Percentiles rank a stretch among this genome's conserved stretches.
Evolutionary conservation across 2,888 invertebrate species (phyloP).

Genomic region (Aphodius sticticus): DNA sequence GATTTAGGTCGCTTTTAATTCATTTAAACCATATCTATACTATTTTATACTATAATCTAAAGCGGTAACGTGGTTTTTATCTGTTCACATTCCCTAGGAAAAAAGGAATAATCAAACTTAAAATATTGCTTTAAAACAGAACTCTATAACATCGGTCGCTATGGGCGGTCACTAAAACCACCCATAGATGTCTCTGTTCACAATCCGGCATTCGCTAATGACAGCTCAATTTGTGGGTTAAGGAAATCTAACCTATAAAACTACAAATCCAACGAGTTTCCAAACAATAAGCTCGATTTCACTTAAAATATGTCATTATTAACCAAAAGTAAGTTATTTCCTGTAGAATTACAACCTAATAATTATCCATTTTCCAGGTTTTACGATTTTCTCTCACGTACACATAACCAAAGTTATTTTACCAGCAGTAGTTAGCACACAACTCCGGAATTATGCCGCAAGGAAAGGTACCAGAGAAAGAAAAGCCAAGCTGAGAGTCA

Average conservation of each 20-base stretch:
- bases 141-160: background rate
- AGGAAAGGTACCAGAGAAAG: slow-evolving; percentile 84
- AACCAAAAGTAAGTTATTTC: slow-evolving; percentile 19
- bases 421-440: slow-evolving; percentile 24
- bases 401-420: slow-evolving; percentile 14
- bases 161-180: background rate
- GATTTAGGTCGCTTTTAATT: too few relatives aligned
- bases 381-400: background rate
- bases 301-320: slow-evolving; percentile 29
- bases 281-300: background rate
- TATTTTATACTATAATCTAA: too few relatives aligned
- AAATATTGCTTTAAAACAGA: background rate
- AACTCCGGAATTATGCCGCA: slow-evolving; percentile 70
- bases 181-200: background rate
- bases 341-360: slow-evolving; percentile 5
- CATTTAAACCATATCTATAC: too few relatives aligned
- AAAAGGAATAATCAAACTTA: too few relatives aligned
- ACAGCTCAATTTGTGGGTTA: background rate
- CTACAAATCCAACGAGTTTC: background rate
- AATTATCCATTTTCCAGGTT: slow-evolving; percentile 5
- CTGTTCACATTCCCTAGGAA: too few relatives aligned
- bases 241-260: background rate
- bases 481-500: slow-evolving; percentile 70
- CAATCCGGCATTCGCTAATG: background rate
- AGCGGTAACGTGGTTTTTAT: too few relatives aligned